phyloP scores from a whole-genome alignment of 2,113 vertebrate genomes.

The Nothoprocta pentlandii region DNA sequence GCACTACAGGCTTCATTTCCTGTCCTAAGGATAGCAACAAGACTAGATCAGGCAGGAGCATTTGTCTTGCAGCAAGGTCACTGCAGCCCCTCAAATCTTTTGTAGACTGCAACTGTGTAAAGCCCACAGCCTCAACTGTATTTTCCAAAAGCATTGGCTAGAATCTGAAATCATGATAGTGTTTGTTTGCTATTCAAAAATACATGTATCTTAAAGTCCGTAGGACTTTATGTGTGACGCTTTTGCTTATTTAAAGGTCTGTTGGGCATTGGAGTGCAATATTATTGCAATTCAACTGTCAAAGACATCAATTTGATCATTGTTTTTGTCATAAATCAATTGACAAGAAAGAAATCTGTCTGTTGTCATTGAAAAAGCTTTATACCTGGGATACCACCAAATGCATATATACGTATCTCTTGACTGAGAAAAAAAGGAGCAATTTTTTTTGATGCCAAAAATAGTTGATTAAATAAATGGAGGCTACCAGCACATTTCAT shows the following conservation, averaged over 20 bases:
- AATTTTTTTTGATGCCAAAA: neutral
- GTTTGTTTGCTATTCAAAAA: neutral
- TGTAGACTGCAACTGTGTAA: neutral
- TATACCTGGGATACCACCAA: neutral
- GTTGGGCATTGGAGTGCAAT: neutral
- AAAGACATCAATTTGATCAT: neutral
- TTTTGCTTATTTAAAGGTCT: neutral
- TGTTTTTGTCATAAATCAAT: neutral
- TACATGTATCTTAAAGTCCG: neutral
- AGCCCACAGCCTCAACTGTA: neutral
- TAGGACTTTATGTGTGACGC: neutral
- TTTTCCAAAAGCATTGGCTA: neutral
- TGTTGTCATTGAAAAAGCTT: neutral
- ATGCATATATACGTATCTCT: neutral
- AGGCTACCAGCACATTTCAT: neutral
- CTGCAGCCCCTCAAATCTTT: neutral
- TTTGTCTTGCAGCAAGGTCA: neutral
- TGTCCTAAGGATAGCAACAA: neutral
- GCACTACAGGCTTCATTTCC: conserved; percentile 5
- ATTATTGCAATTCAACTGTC: neutral
- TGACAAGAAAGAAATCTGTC: neutral
- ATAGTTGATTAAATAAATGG: neutral
- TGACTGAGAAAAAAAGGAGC: neutral
- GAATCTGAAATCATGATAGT: neutral
- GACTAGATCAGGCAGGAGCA: fast-evolving